Percentiles rank a stretch among this genome's conserved stretches.
Evolutionary conservation across 92 coral and sea anemone species (phyloP).

Genomic region (Hydrozoanthus gracilis): DNA sequence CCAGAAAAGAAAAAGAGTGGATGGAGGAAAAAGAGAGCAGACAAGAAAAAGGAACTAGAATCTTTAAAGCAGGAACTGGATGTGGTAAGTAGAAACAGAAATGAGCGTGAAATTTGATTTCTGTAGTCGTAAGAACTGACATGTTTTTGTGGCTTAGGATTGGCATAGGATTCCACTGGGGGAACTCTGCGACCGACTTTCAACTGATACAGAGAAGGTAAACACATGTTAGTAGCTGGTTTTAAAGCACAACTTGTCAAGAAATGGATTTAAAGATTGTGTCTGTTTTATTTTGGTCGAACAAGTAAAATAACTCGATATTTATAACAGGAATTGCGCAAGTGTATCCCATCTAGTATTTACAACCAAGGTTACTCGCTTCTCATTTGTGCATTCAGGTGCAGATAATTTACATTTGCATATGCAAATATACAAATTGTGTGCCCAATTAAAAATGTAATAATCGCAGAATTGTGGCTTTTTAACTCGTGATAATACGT

Average conservation of each 20-base stretch:
- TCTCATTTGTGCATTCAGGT: slow-evolving; percentile 36
- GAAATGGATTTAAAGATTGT: background rate
- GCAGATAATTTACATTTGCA: slow-evolving; percentile 40
- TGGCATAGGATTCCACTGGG: slow-evolving; percentile 87
- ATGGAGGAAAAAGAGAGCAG: slow-evolving; percentile 57
- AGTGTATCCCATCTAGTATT: background rate
- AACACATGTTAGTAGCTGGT: slow-evolving; percentile 34
- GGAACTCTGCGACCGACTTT: slow-evolving; percentile 74
- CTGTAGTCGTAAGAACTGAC: background rate
- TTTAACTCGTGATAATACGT: background rate
- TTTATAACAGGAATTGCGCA: slow-evolving; percentile 31
- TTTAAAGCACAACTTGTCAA: background rate
- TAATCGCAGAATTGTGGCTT: slow-evolving; percentile 30
- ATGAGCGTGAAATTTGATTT: background rate
- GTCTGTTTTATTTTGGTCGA: background rate
- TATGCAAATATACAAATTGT: slow-evolving; percentile 40
- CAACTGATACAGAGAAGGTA: slow-evolving; percentile 74
- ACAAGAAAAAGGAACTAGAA: slow-evolving; percentile 72
- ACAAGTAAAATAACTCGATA: background rate
- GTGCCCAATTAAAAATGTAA: slow-evolving; percentile 33
- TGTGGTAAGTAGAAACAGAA: slow-evolving; percentile 66
- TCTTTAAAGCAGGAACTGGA: slow-evolving; percentile 94
- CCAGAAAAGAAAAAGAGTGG: slow-evolving; percentile 52
- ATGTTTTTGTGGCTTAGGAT: slow-evolving; percentile 64
- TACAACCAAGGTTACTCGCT: background rate